These are phyloP conservation scores for Peromyscus nudipes DNA, from an alignment of 2,797 vertebrate genomes.

Conservation along the genomic window DNA sequence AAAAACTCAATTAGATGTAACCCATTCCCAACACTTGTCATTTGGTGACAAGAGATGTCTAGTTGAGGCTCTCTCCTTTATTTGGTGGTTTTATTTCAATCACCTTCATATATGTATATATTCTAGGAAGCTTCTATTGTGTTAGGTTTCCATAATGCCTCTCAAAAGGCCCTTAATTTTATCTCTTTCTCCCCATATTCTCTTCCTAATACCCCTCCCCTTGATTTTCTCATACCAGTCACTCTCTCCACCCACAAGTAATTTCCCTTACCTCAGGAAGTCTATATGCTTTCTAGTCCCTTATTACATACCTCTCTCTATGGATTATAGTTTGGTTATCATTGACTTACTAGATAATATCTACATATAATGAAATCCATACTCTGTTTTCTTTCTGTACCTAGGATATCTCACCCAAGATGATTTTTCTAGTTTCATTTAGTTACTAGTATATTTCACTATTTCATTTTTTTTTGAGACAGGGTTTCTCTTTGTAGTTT, in stretches of 20 bases:
- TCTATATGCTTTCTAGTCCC: too few relatives aligned
- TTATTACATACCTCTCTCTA: too few relatives aligned
- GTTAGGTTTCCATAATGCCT: too few relatives aligned
- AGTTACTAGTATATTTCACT: background rate
- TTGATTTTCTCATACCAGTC: background rate
- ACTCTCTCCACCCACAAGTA: background rate
- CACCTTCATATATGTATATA: too few relatives aligned
- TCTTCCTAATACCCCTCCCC: background rate
- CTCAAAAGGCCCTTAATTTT: background rate
- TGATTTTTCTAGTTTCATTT: background rate
- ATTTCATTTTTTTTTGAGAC: background rate
- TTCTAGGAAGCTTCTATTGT: too few relatives aligned
- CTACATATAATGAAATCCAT: too few relatives aligned
- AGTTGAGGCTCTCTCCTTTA: background rate
- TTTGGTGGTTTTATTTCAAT: background rate
- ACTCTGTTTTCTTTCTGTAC: too few relatives aligned
- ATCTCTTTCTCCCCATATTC: background rate
- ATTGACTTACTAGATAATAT: too few relatives aligned
- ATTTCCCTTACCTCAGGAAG: background rate
- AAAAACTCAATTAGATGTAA: background rate
- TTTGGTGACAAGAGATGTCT: background rate
- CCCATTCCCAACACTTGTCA: background rate
- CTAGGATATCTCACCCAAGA: background rate
- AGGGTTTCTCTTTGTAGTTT: too few relatives aligned
- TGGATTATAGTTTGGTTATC: too few relatives aligned